phyloP scores from a whole-genome alignment of 2,113 vertebrate genomes.

The Ctenodactylus gundi region DNA sequence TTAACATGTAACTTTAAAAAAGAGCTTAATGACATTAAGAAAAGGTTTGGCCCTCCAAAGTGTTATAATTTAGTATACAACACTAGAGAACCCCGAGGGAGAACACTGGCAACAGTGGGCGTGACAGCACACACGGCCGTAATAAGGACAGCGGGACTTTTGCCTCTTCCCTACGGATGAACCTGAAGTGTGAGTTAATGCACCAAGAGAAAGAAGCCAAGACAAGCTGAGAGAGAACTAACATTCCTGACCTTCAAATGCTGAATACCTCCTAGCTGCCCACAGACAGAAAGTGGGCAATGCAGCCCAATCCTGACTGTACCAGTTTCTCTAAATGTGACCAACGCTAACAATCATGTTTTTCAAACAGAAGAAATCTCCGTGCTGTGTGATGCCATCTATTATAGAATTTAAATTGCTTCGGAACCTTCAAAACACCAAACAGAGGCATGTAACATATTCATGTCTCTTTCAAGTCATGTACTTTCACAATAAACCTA shows the following conservation, averaged over 20 bases:
- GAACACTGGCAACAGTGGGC: background rate
- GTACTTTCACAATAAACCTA: constrained; percentile 20
- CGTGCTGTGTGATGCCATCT: background rate
- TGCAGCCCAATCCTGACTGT: background rate
- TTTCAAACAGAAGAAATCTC: background rate
- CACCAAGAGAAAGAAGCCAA: background rate
- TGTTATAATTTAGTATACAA: background rate
- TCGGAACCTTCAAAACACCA: constrained; percentile 12
- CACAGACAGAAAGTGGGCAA: constrained; percentile 20
- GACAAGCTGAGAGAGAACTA: background rate
- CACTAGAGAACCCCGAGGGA: background rate
- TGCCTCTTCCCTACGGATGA: background rate
- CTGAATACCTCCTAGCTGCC: background rate
- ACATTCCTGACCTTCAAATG: constrained; percentile 5
- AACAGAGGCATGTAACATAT: background rate
- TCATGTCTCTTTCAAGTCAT: background rate
- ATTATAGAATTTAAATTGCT: constrained; percentile 45
- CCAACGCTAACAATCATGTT: constrained; percentile 13
- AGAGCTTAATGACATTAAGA: background rate
- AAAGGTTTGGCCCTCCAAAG: background rate
- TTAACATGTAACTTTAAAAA: background rate
- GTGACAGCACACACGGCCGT: background rate
- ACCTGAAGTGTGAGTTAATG: background rate
- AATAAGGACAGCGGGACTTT: background rate
- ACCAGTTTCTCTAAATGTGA: constrained; percentile 13